Evolutionary conservation across 2,797 vertebrate species (phyloP).

Genomic region (Sebastes goodei): DNA sequence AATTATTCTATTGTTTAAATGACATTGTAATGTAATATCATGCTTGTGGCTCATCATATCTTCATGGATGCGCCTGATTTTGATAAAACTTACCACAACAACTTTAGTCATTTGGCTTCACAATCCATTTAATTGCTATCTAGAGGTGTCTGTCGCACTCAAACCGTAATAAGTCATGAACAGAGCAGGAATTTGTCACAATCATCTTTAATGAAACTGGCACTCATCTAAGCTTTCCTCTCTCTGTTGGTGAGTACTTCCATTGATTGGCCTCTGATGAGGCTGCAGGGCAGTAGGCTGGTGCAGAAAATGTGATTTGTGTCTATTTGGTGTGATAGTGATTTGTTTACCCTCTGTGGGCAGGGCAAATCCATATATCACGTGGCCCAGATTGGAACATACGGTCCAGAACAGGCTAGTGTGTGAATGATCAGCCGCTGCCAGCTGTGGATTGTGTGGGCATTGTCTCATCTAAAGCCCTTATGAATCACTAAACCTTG

Average conservation of each 20-base stretch:
- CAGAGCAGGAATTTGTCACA: conserved; percentile 60
- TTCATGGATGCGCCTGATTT: conserved; percentile 18
- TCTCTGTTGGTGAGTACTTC: conserved; percentile 50
- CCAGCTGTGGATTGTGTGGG: conserved; percentile 45
- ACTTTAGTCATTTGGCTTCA: conserved; percentile 56
- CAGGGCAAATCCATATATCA: conserved; percentile 71
- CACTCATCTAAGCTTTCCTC: conserved; percentile 53
- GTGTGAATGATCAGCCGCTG: conserved; percentile 41
- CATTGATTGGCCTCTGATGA: conserved; percentile 73
- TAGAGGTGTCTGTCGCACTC: conserved; percentile 46
- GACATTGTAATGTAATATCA: conserved; percentile 30
- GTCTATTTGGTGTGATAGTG: conserved; percentile 53
- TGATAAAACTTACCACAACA: conserved; percentile 18
- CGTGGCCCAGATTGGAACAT: conserved; percentile 56
- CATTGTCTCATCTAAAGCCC: conserved; percentile 44
- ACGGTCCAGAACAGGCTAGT: conserved; percentile 11
- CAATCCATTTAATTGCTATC: conserved; percentile 67
- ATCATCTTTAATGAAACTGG: conserved; percentile 64
- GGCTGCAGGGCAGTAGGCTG: conserved; percentile 54
- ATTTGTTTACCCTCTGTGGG: conserved; percentile 64
- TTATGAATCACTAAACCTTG: conserved; percentile 19
- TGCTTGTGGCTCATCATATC: conserved; percentile 9
- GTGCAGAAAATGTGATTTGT: conserved; percentile 63
- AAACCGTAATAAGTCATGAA: conserved; percentile 58
- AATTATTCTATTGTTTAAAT: conserved; percentile 25